phyloP scores from a whole-genome alignment of 2,797 vertebrate genomes.

The Chiroxiphia lanceolata region DNA sequence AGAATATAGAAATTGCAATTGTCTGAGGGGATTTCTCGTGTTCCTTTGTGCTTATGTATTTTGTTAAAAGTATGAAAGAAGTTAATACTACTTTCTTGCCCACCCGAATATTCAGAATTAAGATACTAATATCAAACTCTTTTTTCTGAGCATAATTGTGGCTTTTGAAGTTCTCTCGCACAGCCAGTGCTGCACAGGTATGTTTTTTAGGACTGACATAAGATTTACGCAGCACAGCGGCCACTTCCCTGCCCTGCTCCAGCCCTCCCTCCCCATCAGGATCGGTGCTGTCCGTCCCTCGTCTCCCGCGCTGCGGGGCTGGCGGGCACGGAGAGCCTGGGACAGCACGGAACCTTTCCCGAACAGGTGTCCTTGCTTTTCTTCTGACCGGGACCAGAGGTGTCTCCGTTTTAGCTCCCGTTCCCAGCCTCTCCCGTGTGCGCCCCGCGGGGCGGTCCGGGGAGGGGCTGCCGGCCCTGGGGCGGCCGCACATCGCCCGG shows the following conservation, averaged over 20 bases:
- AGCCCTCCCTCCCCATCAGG: background rate
- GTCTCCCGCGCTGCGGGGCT: background rate
- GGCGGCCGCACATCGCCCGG: background rate
- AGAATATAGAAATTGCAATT: background rate
- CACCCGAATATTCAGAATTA: rapidly evolving
- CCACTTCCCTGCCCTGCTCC: rapidly evolving
- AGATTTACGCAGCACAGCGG: rapidly evolving
- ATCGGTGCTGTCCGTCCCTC: rapidly evolving
- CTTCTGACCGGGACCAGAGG: rapidly evolving
- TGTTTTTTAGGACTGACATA: background rate
- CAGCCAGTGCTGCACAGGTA: rapidly evolving
- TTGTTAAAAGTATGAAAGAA: background rate
- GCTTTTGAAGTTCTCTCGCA: rapidly evolving
- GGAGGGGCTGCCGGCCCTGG: background rate
- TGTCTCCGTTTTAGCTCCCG: rapidly evolving
- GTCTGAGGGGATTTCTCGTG: rapidly evolving
- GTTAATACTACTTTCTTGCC: rapidly evolving
- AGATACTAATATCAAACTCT: rapidly evolving
- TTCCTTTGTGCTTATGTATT: background rate
- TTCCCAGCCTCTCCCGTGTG: rapidly evolving
- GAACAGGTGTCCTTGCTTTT: rapidly evolving
- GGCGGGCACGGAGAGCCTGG: too few species aligned
- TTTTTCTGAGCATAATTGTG: rapidly evolving
- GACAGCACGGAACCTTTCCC: rapidly evolving
- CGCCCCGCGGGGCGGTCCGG: background rate